Evolutionary conservation across 2,888 invertebrate genomes (phyloP).

Genomic region (Coelopa pilipes): DNA sequence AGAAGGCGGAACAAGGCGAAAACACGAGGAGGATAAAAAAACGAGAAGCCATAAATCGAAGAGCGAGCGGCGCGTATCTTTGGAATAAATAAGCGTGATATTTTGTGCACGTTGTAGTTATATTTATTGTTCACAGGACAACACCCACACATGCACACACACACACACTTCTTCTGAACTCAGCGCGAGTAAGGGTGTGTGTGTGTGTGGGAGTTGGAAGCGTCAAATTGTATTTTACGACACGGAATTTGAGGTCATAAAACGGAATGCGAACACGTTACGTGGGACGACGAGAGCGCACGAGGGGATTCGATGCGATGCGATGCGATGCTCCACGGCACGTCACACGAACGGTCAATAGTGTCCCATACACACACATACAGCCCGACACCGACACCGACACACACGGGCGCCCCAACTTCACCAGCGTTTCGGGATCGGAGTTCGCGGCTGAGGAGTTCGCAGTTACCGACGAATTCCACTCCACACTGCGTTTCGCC

Average conservation of each 20-base stretch:
- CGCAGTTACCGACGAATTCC: too few relatives aligned
- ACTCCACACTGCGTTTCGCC: too few relatives aligned
- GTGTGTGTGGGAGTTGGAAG: slow-evolving; percentile 12
- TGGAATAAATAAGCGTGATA: background rate
- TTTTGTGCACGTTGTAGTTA: slow-evolving; percentile 9
- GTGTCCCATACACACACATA: background rate
- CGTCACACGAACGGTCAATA: too few relatives aligned
- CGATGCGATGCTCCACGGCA: background rate
- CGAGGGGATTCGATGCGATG: background rate
- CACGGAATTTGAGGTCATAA: slow-evolving; percentile 26
- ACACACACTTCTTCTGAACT: background rate
- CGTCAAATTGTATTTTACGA: slow-evolving; percentile 29
- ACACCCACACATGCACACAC: slow-evolving; percentile 16
- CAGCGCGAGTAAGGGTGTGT: background rate
- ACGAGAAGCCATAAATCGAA: background rate
- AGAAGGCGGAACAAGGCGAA: background rate
- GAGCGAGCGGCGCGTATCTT: background rate
- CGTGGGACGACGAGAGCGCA: too few relatives aligned
- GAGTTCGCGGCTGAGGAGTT: too few relatives aligned
- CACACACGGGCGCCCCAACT: too few relatives aligned
- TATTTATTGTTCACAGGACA: slow-evolving; percentile 11
- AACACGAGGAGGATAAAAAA: background rate
- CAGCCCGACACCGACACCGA: background rate
- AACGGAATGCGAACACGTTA: slow-evolving; percentile 15
- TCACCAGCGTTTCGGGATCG: too few relatives aligned